These are phyloP conservation scores for Julus scanicus DNA, from an alignment of 2,888 invertebrate genomes.

Conservation along the genomic window DNA sequence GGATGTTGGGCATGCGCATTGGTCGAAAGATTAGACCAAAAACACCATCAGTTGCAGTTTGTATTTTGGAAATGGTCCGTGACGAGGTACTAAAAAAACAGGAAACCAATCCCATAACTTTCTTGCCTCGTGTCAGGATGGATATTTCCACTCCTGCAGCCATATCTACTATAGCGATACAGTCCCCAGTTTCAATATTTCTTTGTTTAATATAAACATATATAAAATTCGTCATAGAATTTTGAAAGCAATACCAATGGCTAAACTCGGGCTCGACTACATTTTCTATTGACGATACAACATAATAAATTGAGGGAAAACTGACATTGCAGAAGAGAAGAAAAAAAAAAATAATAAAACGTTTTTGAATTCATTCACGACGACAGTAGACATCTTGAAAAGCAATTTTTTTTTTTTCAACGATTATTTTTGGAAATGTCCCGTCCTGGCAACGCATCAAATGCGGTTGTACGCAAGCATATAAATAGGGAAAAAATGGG, in stretches of 20 bases:
- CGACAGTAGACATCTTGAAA: neutral
- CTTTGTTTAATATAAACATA: no score
- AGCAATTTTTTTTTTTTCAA: neutral
- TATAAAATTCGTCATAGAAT: neutral
- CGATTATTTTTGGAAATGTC: neutral
- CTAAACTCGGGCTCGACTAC: no score
- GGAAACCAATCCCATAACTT: neutral
- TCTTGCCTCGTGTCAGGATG: neutral
- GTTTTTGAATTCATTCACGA: neutral
- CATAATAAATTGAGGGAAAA: neutral
- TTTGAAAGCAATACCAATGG: neutral
- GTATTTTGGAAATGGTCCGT: neutral
- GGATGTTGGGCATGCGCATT: neutral
- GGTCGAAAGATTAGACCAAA: neutral
- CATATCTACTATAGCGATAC: neutral
- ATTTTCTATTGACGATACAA: no score
- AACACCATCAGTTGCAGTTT: neutral
- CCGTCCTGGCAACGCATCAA: neutral
- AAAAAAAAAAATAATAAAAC: no score
- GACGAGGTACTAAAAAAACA: neutral
- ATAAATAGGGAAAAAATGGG: neutral
- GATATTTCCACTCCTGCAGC: neutral
- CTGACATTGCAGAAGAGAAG: neutral
- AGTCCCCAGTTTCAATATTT: neutral
- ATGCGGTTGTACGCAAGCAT: constrained; percentile 27